Evolutionary conservation across 1,140 invertebrate species (phyloP).

Genomic region (Lordiphosa collinella): DNA sequence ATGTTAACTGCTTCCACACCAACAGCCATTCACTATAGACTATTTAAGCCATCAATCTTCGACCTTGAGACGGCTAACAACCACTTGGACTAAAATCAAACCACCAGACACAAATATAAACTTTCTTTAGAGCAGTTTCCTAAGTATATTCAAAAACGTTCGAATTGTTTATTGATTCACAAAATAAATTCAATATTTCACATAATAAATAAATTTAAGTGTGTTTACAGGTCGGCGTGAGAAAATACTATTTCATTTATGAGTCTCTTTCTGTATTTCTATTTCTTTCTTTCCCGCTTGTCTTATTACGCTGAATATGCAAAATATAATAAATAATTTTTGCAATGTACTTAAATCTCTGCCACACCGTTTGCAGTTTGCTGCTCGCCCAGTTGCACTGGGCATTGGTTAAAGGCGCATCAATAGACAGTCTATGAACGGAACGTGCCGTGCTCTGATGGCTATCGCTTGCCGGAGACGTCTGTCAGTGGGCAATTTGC

Average conservation of each 20-base stretch:
- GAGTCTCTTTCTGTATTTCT: not conserved
- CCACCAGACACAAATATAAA: no score
- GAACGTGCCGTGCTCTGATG: constrained; percentile 42
- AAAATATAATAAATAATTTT: constrained; percentile 24
- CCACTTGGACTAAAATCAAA: no score
- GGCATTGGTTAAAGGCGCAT: not conserved
- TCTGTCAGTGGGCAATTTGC: constrained; percentile 40
- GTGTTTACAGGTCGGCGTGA: not conserved
- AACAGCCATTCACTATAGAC: no score
- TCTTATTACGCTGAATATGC: constrained; percentile 15
- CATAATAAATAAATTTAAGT: no score
- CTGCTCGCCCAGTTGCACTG: constrained; percentile 10
- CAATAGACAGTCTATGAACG: constrained; percentile 21
- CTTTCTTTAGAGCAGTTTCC: no score
- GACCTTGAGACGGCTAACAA: no score
- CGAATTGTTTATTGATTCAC: no score
- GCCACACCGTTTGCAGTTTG: constrained; percentile 9
- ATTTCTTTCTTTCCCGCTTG: not conserved
- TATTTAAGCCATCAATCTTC: no score
- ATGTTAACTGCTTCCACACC: no score
- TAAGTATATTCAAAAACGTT: no score
- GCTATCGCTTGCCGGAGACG: constrained; percentile 14
- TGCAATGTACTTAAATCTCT: not conserved
- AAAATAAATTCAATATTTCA: no score
- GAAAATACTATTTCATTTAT: not conserved